Evolutionary conservation across 2,888 invertebrate genomes (phyloP).

Genomic region (Scaptomyza flava): DNA sequence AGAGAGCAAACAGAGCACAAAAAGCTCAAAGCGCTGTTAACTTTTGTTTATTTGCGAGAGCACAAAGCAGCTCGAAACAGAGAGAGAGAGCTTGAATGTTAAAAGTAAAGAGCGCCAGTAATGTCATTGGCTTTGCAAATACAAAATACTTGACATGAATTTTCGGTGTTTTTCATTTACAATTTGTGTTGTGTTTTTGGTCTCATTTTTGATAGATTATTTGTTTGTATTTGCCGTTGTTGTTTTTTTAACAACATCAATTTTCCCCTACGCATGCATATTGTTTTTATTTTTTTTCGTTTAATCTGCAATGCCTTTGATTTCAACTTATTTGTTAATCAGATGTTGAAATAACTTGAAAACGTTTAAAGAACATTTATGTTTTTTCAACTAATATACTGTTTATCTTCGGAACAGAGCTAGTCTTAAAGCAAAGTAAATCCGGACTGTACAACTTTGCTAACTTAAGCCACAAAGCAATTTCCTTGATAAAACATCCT

Average conservation of each 20-base stretch:
- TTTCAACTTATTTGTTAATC: conserved; percentile 71
- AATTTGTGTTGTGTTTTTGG: conserved; percentile 49
- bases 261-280: no score
- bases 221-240: conserved; percentile 43
- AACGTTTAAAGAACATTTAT: conserved; percentile 34
- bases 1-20: conserved; percentile 12
- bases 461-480: conserved; percentile 27
- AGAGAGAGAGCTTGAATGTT: background rate
- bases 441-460: conserved; percentile 1
- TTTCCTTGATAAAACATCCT: conserved; percentile 17
- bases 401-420: conserved; percentile 29
- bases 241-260: no score
- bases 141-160: conserved; percentile 51
- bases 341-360: conserved; percentile 55
- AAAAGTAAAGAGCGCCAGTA: conserved; percentile 21
- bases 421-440: conserved; percentile 18
- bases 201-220: conserved; percentile 57
- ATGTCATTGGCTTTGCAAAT: conserved; percentile 47
- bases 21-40: conserved; percentile 48
- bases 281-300: no score
- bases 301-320: conserved; percentile 60
- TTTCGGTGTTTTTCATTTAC: conserved; percentile 17
- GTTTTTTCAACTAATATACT: background rate
- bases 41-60: conserved; percentile 47
- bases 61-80: background rate